Base-by-base conservation (phyloP, 2,888 invertebrate species). In the Peribatodes rhomboidaria region DNA sequence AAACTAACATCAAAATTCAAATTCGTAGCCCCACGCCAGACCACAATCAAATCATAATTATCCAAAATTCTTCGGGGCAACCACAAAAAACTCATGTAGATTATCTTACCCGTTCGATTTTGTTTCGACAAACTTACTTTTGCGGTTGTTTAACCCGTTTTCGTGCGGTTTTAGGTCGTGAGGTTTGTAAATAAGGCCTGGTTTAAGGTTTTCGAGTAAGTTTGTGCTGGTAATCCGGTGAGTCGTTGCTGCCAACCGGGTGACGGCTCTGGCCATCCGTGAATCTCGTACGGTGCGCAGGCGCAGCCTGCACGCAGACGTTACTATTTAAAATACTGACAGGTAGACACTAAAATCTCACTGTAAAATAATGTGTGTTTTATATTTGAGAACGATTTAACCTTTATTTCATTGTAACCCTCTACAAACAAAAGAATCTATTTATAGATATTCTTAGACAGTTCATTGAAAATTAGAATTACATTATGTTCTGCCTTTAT, bases 191-290 rank as follows among this genome's bases (percentile, higher is more conserved):
- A 41, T 66, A 73, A 61, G 54, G 62, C 56, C 22, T 61, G 68
- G 13, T 50, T 63, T 44, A 31, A 55, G 33, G 64, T 66, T 62
- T 70, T 68, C 65, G 69, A 52, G 65, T 60, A 69, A 64, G 61
- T 74, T 79, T 72, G 82, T 77, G 64, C 68, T 65, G 73, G 55
- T 85, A 84, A 87, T 86, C 84, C 82, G 77, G 78, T 79, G 81
- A 78, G 78, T 77, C 78, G 82, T 74, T 77, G 73, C 80, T 78
- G 81, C 82, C 78, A 72, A 75, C 73, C 79, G 78, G 83, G 80
- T 87, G 89, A 88, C 85, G 87, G 82, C 78, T 84, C 75, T 84
- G 85, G 81, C 85, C 87, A 86, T 86, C 86, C 88, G 84, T 87
- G 84, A 86, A 85, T 78, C 75, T 73, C 71, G 87, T 88, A 88